A percentile compares a stretch with the other conserved stretches of the same genome.
Evolutionary conservation across 1,140 invertebrate species (phyloP).

Genomic region (Drosophila oshimai): DNA sequence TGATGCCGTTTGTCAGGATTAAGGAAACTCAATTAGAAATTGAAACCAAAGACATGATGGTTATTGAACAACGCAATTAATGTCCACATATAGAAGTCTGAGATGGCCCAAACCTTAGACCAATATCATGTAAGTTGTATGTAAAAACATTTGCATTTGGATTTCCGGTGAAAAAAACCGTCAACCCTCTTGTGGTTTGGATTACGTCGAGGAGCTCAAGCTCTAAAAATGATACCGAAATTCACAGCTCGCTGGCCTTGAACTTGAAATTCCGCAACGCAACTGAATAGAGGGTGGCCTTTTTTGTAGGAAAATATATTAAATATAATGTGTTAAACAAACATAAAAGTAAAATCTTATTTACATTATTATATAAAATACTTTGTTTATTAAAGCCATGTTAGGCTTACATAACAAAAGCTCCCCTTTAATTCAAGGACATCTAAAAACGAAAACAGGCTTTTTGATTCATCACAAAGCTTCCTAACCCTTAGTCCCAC

Average conservation of each 20-base stretch:
- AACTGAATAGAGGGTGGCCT: constrained; percentile 8
- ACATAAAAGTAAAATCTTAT: too few species aligned
- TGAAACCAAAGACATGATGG: neutral
- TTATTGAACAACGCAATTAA: constrained; percentile 21
- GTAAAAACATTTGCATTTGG: constrained; percentile 1
- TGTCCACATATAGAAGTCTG: neutral
- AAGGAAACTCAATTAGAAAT: constrained; percentile 21
- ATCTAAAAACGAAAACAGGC: neutral
- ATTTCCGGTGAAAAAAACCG: neutral
- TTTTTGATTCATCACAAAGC: neutral
- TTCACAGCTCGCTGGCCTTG: neutral
- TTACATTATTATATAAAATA: too few species aligned
- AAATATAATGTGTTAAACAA: too few species aligned
- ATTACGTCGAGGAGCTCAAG: neutral
- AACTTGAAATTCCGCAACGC: constrained; percentile 18
- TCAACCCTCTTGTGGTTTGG: neutral
- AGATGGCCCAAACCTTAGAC: neutral
- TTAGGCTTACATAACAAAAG: too few species aligned
- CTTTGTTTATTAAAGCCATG: too few species aligned
- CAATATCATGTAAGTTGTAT: neutral
- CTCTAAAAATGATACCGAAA: neutral
- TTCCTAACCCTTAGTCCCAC: neutral
- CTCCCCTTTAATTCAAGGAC: too few species aligned
- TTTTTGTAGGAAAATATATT: neutral
- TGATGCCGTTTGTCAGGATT: neutral